phyloP scores from a whole-genome alignment of 1,140 invertebrate genomes.

The Pachypsylla venusta region DNA sequence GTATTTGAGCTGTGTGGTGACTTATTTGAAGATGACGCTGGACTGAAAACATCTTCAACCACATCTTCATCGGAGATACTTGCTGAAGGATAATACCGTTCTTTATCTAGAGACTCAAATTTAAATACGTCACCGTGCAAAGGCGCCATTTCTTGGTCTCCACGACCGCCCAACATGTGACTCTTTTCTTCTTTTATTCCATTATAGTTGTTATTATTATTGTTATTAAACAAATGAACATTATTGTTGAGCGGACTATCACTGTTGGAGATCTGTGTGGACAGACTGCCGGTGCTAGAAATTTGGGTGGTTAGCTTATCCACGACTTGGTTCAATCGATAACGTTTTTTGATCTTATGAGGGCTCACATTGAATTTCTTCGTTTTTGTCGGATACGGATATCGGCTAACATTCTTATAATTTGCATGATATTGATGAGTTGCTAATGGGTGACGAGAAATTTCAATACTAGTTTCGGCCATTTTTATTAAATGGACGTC shows the following conservation, averaged over 20 bases:
- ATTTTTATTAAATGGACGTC: not conserved
- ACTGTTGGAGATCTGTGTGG: constrained; percentile 18
- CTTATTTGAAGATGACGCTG: constrained; percentile 36
- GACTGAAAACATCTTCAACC: constrained; percentile 39
- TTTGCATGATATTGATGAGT: constrained; percentile 1
- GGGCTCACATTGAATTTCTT: constrained; percentile 37
- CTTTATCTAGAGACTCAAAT: constrained; percentile 35
- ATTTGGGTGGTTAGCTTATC: constrained; percentile 45
- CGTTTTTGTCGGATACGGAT: constrained; percentile 41
- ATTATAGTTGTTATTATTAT: constrained; percentile 23
- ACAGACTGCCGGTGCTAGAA: constrained; percentile 23
- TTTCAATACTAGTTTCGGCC: not conserved
- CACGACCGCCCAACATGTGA: constrained; percentile 22
- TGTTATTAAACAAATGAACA: constrained; percentile 23
- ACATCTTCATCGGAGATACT: constrained; percentile 35
- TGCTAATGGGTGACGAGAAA: not conserved
- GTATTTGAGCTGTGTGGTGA: constrained; percentile 37
- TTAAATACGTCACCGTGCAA: constrained; percentile 33
- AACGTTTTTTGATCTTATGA: constrained; percentile 45
- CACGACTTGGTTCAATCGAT: constrained; percentile 55
- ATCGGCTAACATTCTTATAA: constrained; percentile 35
- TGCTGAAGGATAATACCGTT: constrained; percentile 29
- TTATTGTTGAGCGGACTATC: constrained; percentile 25
- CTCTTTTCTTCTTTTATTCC: constrained; percentile 18
- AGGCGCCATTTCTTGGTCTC: constrained; percentile 20